These are phyloP conservation scores for Vimba vimba DNA, from an alignment of 2,113 vertebrate genomes.

Conservation along the genomic window DNA sequence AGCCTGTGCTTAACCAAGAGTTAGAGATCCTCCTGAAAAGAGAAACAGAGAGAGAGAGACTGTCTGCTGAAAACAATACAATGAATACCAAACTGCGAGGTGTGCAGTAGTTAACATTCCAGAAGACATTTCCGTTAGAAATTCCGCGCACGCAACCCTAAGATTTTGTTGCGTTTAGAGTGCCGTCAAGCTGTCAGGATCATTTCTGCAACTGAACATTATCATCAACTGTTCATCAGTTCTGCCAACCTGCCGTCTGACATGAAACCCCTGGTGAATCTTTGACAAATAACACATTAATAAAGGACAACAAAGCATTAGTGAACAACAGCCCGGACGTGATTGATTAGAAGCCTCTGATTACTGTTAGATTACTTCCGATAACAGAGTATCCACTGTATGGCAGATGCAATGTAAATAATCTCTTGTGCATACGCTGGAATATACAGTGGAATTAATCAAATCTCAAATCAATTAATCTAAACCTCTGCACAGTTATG, in stretches of 20 bases:
- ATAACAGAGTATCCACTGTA: constrained; percentile 71
- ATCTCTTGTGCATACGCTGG: constrained; percentile 65
- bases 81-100: neutral
- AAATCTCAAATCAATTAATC: neutral
- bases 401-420: constrained; percentile 80
- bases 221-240: constrained; percentile 54
- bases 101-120: neutral
- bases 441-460: constrained; percentile 32
- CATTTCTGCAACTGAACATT: constrained; percentile 41
- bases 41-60: constrained; percentile 4
- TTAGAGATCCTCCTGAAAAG: constrained; percentile 91
- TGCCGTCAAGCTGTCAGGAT: constrained; percentile 36
- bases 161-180: constrained; percentile 32
- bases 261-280: constrained; percentile 48
- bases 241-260: constrained; percentile 47
- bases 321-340: constrained; percentile 62
- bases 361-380: constrained; percentile 83
- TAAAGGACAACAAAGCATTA: constrained; percentile 53
- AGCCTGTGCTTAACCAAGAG: constrained; percentile 98
- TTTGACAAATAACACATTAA: constrained; percentile 56
- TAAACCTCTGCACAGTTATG: neutral
- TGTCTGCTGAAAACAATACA: neutral
- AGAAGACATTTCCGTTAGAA: neutral
- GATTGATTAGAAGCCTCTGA: constrained; percentile 79
- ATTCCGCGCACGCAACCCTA: neutral